These are phyloP conservation scores for Caenorhabditis sulstoni DNA, from an alignment of 2,888 invertebrate genomes.

Conservation along the genomic window DNA sequence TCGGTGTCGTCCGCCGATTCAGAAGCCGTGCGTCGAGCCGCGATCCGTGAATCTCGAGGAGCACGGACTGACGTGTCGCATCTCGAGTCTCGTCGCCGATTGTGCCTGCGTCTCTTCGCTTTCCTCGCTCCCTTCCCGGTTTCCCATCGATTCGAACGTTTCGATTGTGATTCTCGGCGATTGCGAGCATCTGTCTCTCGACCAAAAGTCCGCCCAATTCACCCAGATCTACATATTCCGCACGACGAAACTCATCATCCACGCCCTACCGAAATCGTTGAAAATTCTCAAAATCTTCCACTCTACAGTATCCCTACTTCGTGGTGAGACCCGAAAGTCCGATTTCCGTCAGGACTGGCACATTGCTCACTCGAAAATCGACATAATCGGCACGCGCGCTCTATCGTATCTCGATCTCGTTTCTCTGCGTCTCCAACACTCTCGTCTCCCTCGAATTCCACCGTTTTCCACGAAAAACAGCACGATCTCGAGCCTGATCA, in stretches of 20 bases:
- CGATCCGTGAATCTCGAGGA: constrained; percentile 21
- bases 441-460: constrained; percentile 24
- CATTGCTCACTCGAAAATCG: constrained; percentile 41
- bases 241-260: constrained; percentile 9
- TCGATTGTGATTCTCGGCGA: constrained; percentile 40
- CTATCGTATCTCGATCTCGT: constrained; percentile 22
- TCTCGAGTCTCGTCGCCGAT: constrained; percentile 45
- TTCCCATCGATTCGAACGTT: constrained; percentile 20
- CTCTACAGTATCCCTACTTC: constrained; percentile 38
- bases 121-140: constrained; percentile 16
- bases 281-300: constrained; percentile 52
- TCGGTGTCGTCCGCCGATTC: constrained; percentile 47
- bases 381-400: background rate
- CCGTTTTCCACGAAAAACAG: constrained; percentile 8
- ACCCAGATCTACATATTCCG: constrained; percentile 58
- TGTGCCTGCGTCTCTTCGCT: constrained; percentile 39
- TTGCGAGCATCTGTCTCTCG: constrained; percentile 24
- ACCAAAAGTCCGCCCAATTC: constrained; percentile 3
- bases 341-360: constrained; percentile 23
- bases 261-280: constrained; percentile 14
- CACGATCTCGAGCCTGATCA: constrained; percentile 25
- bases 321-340: background rate
- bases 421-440: constrained; percentile 12
- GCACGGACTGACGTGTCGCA: constrained; percentile 42
- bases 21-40: constrained; percentile 31